Percentiles rank a stretch among this genome's conserved stretches.
Evolutionary conservation across 2,797 vertebrate species (phyloP).

Genomic region (Chelonia mydas): DNA sequence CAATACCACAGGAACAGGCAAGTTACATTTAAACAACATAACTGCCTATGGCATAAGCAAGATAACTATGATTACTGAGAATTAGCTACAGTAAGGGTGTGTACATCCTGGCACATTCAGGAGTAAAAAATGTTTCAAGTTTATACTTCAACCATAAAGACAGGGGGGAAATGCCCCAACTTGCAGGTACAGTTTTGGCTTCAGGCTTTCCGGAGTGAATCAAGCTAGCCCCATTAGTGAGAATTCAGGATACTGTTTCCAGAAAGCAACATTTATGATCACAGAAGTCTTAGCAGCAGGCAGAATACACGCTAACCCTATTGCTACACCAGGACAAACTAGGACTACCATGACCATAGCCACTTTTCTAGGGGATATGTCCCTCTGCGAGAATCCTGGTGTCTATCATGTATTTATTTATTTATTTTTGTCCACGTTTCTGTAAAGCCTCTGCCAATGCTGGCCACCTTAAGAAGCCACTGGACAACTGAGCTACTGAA

Average conservation of each 20-base stretch:
- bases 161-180: neutral
- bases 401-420: no score
- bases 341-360: no score
- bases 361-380: no score
- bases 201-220: neutral
- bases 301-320: no score
- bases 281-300: neutral
- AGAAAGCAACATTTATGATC: neutral
- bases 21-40: neutral
- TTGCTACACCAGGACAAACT: no score
- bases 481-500: neutral
- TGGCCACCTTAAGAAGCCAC: neutral
- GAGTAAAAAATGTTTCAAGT: neutral
- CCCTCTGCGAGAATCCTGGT: no score
- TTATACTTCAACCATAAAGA: neutral
- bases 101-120: neutral
- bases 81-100: neutral
- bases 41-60: neutral
- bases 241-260: neutral
- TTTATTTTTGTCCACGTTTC: neutral
- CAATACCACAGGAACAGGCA: neutral
- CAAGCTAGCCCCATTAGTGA: neutral
- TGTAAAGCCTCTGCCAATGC: neutral
- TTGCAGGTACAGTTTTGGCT: neutral
- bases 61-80: neutral